These are phyloP conservation scores for Lutjanus campechanus DNA, from an alignment of 2,797 vertebrate species.

Conservation along the genomic window DNA sequence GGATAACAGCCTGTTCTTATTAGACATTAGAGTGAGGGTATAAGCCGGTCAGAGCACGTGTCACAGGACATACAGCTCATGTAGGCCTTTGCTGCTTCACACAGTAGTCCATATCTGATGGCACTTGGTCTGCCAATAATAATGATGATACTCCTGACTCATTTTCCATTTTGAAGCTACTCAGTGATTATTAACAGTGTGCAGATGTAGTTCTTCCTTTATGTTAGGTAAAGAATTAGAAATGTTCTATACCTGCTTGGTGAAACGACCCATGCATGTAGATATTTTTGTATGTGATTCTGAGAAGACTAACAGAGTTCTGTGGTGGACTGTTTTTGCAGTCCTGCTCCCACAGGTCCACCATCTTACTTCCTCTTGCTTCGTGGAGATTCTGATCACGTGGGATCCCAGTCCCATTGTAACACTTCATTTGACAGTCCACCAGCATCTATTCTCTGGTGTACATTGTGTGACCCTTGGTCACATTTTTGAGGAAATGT, in stretches of 20 bases:
- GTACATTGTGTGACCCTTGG: not conserved
- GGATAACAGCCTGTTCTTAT: slow-evolving; percentile 21
- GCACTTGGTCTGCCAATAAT: slow-evolving; percentile 29
- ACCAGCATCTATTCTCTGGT: not conserved
- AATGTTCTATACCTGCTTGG: slow-evolving; percentile 22
- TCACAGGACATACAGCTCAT: slow-evolving; percentile 24
- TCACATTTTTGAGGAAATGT: slow-evolving; percentile 6
- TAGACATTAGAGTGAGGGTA: slow-evolving; percentile 32
- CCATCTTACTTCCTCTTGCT: not conserved
- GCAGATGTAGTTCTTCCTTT: slow-evolving; percentile 6
- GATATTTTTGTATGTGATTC: slow-evolving; percentile 10
- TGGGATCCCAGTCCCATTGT: not conserved
- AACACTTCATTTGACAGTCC: slow-evolving; percentile 3
- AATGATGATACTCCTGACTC: slow-evolving; percentile 24
- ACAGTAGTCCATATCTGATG: slow-evolving; percentile 38
- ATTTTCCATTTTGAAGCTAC: slow-evolving; percentile 47
- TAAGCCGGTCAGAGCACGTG: slow-evolving; percentile 41
- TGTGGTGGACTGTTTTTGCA: slow-evolving; percentile 1
- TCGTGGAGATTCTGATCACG: not conserved
- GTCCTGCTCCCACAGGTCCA: not conserved
- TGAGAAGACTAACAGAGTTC: not conserved
- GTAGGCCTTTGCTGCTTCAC: slow-evolving; percentile 22
- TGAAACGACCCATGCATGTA: not conserved
- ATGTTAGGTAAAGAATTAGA: slow-evolving; percentile 17
- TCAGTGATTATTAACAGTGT: slow-evolving; percentile 27